Evolutionary conservation across 2,888 invertebrate genomes (phyloP).

Genomic region (Oscheius sp.): DNA sequence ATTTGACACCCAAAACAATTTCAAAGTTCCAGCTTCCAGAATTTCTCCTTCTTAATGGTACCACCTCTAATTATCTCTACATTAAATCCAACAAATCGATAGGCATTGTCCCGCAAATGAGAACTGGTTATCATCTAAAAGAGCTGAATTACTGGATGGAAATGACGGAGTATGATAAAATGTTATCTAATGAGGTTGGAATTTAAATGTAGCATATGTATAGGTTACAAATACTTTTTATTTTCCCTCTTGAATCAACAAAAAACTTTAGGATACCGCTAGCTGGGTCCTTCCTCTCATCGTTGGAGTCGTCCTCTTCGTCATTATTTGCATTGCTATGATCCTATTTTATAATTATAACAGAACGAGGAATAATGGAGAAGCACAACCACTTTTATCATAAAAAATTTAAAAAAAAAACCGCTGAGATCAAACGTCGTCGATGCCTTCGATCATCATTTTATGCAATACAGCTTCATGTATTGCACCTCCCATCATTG

Average conservation of each 20-base stretch:
- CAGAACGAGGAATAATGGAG: not conserved
- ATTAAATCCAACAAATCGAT: not conserved
- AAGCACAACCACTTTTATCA: not conserved
- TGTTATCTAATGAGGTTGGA: not conserved
- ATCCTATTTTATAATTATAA: not conserved
- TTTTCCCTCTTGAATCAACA: not conserved
- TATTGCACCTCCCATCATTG: slow-evolving; percentile 17
- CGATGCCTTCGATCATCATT: slow-evolving; percentile 6
- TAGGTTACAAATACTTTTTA: not conserved
- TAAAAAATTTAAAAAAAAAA: not conserved
- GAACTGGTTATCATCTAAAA: not conserved
- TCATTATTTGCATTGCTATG: not conserved
- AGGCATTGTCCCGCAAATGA: slow-evolving; percentile 6
- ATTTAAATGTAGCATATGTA: not conserved
- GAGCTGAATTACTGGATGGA: slow-evolving; percentile 5
- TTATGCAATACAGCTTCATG: slow-evolving; percentile 20
- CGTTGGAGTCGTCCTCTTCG: not conserved
- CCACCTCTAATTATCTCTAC: not conserved
- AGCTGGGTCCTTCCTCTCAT: not conserved
- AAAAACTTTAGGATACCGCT: not conserved
- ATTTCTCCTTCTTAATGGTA: not conserved
- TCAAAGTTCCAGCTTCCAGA: too few relatives aligned
- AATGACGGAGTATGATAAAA: slow-evolving; percentile 7
- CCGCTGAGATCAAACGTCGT: slow-evolving; percentile 17
- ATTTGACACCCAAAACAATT: too few relatives aligned